A percentile compares a stretch with the other conserved stretches of the same genome.
Conservation (phyloP, 2,888 invertebrate genomes). For the Hypsopygia costalis region DNA sequence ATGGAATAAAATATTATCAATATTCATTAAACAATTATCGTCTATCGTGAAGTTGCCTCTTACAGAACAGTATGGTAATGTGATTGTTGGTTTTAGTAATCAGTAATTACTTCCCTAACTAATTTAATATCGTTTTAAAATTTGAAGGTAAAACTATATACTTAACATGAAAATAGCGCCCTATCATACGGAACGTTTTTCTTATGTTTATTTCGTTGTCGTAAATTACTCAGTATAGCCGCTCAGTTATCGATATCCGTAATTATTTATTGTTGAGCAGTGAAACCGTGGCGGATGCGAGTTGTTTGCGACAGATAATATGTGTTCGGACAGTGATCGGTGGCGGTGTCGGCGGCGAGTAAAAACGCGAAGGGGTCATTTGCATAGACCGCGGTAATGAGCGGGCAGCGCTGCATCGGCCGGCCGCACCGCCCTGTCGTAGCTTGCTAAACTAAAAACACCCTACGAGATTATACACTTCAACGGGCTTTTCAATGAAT, state of each 20-base stretch:
- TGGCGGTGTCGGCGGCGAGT: constrained; percentile 54
- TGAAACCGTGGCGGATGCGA: constrained; percentile 68
- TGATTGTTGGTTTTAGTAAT: constrained; percentile 41
- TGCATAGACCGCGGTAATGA: constrained; percentile 73
- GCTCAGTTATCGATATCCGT: constrained; percentile 63
- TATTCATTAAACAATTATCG: constrained; percentile 61
- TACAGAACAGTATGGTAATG: constrained; percentile 41
- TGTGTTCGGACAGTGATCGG: constrained; percentile 63
- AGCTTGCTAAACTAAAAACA: constrained; percentile 35
- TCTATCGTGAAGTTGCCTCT: constrained; percentile 45
- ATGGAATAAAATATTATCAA: constrained; percentile 43
- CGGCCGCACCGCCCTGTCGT: constrained; percentile 30
- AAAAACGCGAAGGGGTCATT: constrained; percentile 72
- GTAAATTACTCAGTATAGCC: constrained; percentile 39
- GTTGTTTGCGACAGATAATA: constrained; percentile 73
- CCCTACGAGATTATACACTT: constrained; percentile 34
- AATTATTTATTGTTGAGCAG: constrained; percentile 72
- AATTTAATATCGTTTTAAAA: constrained; percentile 22
- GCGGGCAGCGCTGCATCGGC: constrained; percentile 28
- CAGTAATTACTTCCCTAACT: constrained; percentile 42
- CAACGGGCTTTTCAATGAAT: constrained; percentile 25
- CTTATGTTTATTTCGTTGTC: constrained; percentile 42
- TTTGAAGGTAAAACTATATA: background rate
- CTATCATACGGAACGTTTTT: constrained; percentile 18
- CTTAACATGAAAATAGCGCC: constrained; percentile 11